Base-by-base conservation (phyloP, 2,888 invertebrate species). In the Tanytarsus gracilentus region DNA sequence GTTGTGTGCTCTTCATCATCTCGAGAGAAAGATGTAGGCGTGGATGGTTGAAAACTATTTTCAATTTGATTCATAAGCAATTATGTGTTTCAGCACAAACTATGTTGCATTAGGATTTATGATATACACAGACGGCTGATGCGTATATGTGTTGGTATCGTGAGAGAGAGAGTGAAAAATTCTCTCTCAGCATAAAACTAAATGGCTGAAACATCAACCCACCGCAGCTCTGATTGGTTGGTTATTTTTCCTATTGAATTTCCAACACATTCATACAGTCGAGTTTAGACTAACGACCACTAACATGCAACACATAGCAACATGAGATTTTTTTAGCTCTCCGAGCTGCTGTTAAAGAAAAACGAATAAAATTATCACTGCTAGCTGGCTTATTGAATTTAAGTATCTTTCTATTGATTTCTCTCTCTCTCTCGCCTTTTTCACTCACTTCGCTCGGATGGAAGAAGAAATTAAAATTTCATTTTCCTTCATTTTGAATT, bases 31-130 rank as follows among this genome's bases (percentile, higher is more conserved):
- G 21, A 18, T 44, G 58, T 58, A 58, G 58, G 58, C 58, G 58
- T 58, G 58, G 29, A 48, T 48, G 18, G 14, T 29, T 18, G 48
- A 39, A 58, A 44, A 27, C 40, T 27, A 40, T 26, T 48, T 21
- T 58, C 58, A 58, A 58, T 39, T 58, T 58, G 58, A 48, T 40
- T 25, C n/a, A 26, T 25, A 40, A 48, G 58, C 30, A 58, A 58
- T 58, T 58, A 58, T 58, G 48, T 48, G 44, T 33, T 58, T 58
- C 58, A 58, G 30, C 58, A 58, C 48, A 27, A 48, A 39, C 27
- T 58, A 48, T 58, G 58, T 58, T 58, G 58, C 58, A 48, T 30
- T 58, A 44, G 58, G 40, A 58, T 58, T 48, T 58, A 58, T 48
- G 48, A 26, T 55, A 25, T 23, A 18, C 30, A 23, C n/a, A 36